Base-by-base conservation (phyloP, 2,888 invertebrate genomes). In the Nomada goodeniana region DNA sequence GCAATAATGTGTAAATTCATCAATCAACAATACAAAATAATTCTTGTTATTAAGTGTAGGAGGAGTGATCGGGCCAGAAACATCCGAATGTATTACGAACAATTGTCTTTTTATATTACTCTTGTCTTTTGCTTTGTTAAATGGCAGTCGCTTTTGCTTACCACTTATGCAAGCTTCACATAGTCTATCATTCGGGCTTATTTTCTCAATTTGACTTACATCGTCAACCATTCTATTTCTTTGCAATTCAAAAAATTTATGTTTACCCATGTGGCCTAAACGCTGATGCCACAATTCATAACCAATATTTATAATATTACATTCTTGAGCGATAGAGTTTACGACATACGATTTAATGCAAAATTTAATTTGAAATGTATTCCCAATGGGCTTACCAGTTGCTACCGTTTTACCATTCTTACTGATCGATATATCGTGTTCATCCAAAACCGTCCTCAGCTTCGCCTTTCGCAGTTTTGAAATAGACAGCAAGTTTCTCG, bases 51-150 rank as follows among this genome's bases (percentile, higher is more conserved):
- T 53, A 68, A 76, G 5, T 18, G 83, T 75, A 15, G 76, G 20
- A 71, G 81, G 80, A 69, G 69, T 83, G 53, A 81, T 75, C 13
- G 84, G 82, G 55, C 78, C 78, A 82, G 80, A 77, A 60, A 84
- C 79, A 73, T 75, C 72, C 0, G 82, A 61, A 73, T 83, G 85
- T 29, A 82, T 64, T 70, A 77, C 60, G 52, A 76, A 78, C 55
- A 82, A 69, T 26, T 74, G 76, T 73, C 74, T 55, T 52, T 15
- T 77, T 42, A 82, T 36, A 36, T 81, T 47, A 55, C n/a, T 61
- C 52, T 76, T 81, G 15, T 74, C 44, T 57, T 74, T 82, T 64
- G 18, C 29, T 36, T 29, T 59, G 7, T 18, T 59, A 59, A 59
- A 59, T 29, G 59, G 59, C 29, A 59, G 36, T 59, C 15, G 29